Evolutionary conservation across 2,888 invertebrate species (phyloP).

Genomic region (Isoperla grammatica): DNA sequence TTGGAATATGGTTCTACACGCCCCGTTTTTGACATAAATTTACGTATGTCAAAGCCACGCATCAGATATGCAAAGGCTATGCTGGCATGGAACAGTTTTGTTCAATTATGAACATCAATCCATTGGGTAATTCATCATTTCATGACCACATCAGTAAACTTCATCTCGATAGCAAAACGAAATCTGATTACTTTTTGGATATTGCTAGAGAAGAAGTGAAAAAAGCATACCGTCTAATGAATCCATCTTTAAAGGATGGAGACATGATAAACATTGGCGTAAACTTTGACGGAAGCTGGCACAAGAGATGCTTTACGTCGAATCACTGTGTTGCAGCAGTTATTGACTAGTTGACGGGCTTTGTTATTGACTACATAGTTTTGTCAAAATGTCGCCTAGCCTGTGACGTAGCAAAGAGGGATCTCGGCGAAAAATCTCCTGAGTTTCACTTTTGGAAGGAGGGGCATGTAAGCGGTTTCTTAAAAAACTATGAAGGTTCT

Average conservation of each 20-base stretch:
- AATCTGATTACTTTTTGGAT: too few species aligned
- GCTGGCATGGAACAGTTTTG: too few species aligned
- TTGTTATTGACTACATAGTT: slow-evolving; percentile 28
- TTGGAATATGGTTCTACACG: too few species aligned
- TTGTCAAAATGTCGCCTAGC: slow-evolving; percentile 30
- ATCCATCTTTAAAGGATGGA: neutral
- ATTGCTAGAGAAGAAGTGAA: too few species aligned
- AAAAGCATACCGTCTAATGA: too few species aligned
- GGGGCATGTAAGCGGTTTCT: slow-evolving; percentile 26
- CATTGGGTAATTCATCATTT: too few species aligned
- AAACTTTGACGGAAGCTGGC: slow-evolving; percentile 28
- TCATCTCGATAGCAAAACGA: too few species aligned
- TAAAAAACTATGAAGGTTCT: slow-evolving; percentile 28
- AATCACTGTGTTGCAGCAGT: slow-evolving; percentile 30
- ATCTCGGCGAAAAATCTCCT: slow-evolving; percentile 24
- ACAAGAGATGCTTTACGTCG: slow-evolving; percentile 29
- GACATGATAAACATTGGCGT: neutral
- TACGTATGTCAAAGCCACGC: too few species aligned
- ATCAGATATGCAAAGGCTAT: too few species aligned
- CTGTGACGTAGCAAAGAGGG: slow-evolving; percentile 23
- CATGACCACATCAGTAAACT: too few species aligned
- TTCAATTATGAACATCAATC: too few species aligned
- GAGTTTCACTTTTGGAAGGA: slow-evolving; percentile 30
- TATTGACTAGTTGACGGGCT: slow-evolving; percentile 26
- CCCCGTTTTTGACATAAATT: too few species aligned